Evolutionary conservation across 2,888 invertebrate genomes (phyloP).

Genomic region (Mythimna vitellina): DNA sequence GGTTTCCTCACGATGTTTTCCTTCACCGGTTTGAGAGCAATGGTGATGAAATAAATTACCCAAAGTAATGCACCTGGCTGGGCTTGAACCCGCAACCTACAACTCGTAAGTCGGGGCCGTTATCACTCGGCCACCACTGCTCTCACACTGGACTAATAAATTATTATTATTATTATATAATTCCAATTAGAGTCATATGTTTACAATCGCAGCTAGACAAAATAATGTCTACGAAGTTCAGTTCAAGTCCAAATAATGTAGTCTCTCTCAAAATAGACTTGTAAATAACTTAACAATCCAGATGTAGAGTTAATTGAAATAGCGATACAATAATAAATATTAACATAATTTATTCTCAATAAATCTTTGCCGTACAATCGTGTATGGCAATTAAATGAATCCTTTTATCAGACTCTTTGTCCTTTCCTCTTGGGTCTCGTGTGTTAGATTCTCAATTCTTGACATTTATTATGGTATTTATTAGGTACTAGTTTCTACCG

Average conservation of each 20-base stretch:
- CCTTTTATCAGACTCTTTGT: constrained; percentile 72
- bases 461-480: neutral
- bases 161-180: no score
- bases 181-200: no score
- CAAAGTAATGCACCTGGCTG: no score
- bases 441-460: neutral
- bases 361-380: constrained; percentile 73
- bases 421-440: constrained; percentile 48
- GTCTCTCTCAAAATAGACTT: constrained; percentile 49
- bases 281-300: constrained; percentile 53
- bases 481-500: no score
- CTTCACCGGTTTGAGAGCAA: no score
- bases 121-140: no score
- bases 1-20: no score
- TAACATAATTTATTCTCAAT: constrained; percentile 81
- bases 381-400: constrained; percentile 78
- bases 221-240: neutral
- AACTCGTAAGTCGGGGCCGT: no score
- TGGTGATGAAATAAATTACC: no score
- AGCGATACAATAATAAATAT: constrained; percentile 69
- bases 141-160: no score
- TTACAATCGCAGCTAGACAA: neutral
- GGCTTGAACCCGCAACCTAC: no score
- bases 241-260: neutral
- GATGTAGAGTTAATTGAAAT: constrained; percentile 69